These are phyloP conservation scores for Podilymbus podiceps DNA, from an alignment of 2,113 vertebrate species.

Conservation along the genomic window DNA sequence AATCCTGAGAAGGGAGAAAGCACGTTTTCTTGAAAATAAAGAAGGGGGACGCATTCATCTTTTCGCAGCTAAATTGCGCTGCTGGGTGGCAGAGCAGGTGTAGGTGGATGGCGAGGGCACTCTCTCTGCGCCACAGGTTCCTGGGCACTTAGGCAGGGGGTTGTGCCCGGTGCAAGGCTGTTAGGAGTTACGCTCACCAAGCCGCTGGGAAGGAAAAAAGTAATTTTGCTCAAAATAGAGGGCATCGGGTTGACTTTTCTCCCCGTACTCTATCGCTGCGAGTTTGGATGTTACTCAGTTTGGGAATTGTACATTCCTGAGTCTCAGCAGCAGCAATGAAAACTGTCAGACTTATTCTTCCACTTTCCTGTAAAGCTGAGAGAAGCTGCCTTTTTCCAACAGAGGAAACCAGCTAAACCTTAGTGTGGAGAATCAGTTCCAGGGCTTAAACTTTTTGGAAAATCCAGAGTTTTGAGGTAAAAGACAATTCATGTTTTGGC, in stretches of 20 bases:
- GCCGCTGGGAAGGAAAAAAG: background rate
- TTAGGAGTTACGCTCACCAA: background rate
- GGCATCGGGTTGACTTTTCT: background rate
- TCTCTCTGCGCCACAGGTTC: background rate
- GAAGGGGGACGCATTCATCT: background rate
- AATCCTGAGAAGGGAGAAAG: background rate
- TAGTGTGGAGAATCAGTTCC: background rate
- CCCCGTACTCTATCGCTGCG: background rate
- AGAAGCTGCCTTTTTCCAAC: background rate
- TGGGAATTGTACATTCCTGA: background rate
- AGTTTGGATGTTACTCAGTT: background rate
- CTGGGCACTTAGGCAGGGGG: accelerated
- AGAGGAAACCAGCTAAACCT: background rate
- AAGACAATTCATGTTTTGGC: background rate
- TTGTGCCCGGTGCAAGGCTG: background rate
- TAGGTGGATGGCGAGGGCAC: accelerated
- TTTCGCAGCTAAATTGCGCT: background rate
- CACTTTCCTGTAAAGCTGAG: background rate
- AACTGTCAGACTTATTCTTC: background rate
- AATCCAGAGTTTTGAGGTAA: background rate
- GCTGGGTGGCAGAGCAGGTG: background rate
- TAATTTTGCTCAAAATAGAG: background rate
- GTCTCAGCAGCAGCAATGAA: background rate
- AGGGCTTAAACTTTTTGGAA: background rate
- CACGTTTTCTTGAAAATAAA: background rate